Base-by-base conservation (phyloP, 2,888 invertebrate species). In the Lithophane socia region DNA sequence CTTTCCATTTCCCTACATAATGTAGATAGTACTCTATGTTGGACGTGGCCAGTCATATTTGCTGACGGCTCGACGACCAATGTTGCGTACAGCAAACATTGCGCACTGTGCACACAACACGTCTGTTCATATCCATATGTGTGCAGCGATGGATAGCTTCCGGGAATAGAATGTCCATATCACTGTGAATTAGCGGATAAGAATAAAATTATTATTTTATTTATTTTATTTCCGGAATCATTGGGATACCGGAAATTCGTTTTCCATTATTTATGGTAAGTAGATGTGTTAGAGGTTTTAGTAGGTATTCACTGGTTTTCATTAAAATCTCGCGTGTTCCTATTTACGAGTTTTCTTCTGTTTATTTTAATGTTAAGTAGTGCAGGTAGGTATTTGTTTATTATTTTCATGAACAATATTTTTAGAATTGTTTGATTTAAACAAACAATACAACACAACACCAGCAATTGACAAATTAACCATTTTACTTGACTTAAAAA, bases 21-120 rank as follows among this genome's bases (percentile, higher is more conserved):
- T 42, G 52, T 52, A 21, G 52, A 9, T 52, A 21, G 21, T 52
- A 21, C 52, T 52, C 52, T 52, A 24, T 71, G 44, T 80, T 71
- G 64, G 73, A 75, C 58, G 72, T 69, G 70, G 80, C 73, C 58
- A 75, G 71, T 63, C 80, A 77, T 91, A 88, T 92, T 92, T 92
- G 90, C 90, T 37, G 79, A 91, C 87, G 80, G 78, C 91, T 91
- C 78, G 69, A 89, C 77, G 80, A 84, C 80, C 85, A 80, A 78
- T 90, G 90, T 88, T 86, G 76, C 69, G 80, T 82, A 74, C 73
- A 73, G 86, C 86, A 87, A 90, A 90, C 80, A 88, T 71, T 73
- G 82, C 80, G 67, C 73, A 67, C 52, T 82, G 72, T 75, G 82
- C 68, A 84, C 79, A 81, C 71, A 80, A 81, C 54, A 69, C 42